These are phyloP conservation scores for Cybosia mesomella DNA, from an alignment of 2,888 invertebrate species.

Conservation along the genomic window DNA sequence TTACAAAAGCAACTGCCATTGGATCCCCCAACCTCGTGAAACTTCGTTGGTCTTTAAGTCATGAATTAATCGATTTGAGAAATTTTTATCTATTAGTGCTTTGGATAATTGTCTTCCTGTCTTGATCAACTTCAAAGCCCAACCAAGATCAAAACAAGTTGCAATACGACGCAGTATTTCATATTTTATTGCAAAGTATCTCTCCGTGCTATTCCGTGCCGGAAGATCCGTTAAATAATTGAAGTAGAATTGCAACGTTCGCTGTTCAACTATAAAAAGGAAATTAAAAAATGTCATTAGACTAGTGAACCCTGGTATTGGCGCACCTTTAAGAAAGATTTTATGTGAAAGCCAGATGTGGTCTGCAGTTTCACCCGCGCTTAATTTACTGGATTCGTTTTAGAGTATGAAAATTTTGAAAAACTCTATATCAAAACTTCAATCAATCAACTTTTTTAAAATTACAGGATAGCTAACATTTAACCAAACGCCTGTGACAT, in stretches of 20 bases:
- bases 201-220: constrained; percentile 23
- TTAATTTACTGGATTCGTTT: no score
- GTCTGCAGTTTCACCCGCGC: background rate
- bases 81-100: background rate
- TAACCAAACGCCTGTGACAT: no score
- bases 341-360: background rate
- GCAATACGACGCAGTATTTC: constrained; percentile 38
- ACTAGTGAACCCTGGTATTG: constrained; percentile 14
- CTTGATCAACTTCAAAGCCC: background rate
- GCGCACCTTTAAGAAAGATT: background rate
- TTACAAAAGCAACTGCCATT: no score
- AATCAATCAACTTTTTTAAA: no score
- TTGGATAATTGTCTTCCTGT: background rate
- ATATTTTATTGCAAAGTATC: constrained; percentile 40
- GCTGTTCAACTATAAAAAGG: constrained; percentile 30
- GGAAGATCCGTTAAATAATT: constrained; percentile 49
- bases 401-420: no score
- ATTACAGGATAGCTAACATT: no score
- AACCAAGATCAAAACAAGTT: background rate
- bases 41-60: background rate
- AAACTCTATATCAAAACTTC: no score
- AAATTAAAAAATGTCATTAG: constrained; percentile 45
- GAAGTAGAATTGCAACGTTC: constrained; percentile 47
- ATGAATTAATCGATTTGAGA: background rate
- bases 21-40: no score